Conservation (phyloP, 1,140 invertebrate species). For the Helicoverpa zea region DNA sequence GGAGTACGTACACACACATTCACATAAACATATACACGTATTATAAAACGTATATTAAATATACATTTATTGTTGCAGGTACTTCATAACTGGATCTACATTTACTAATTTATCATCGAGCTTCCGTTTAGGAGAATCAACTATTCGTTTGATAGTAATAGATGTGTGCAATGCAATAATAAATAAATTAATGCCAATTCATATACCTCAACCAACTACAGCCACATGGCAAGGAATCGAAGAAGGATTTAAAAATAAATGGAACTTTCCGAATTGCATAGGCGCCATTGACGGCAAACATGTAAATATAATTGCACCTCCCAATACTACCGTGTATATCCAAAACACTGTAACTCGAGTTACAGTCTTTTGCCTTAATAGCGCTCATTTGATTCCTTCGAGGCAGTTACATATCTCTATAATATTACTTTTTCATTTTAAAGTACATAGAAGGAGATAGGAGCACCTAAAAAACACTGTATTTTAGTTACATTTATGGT, state of each 20-base stretch:
- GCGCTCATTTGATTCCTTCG: no score
- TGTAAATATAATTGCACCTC: neutral
- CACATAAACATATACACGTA: constrained; percentile 18
- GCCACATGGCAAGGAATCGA: neutral
- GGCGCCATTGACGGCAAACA: neutral
- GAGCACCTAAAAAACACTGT: no score
- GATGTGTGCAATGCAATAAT: constrained; percentile 40
- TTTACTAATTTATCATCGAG: constrained; percentile 37
- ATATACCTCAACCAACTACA: constrained; percentile 54
- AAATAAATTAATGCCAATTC: constrained; percentile 53
- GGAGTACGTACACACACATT: constrained; percentile 10
- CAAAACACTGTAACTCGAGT: no score
- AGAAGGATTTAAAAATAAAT: constrained; percentile 15
- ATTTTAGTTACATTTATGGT: no score
- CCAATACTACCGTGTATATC: no score
- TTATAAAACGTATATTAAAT: constrained; percentile 30
- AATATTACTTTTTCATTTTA: no score
- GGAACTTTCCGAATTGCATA: constrained; percentile 2
- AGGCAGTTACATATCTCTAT: no score
- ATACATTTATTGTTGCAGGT: constrained; percentile 44
- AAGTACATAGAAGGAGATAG: no score
- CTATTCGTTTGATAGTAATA: constrained; percentile 32
- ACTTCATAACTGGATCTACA: constrained; percentile 46
- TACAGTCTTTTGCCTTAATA: no score
- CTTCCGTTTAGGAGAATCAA: constrained; percentile 41